Base-by-base conservation (phyloP, 2,797 vertebrate genomes). In the Catharus ustulatus region DNA sequence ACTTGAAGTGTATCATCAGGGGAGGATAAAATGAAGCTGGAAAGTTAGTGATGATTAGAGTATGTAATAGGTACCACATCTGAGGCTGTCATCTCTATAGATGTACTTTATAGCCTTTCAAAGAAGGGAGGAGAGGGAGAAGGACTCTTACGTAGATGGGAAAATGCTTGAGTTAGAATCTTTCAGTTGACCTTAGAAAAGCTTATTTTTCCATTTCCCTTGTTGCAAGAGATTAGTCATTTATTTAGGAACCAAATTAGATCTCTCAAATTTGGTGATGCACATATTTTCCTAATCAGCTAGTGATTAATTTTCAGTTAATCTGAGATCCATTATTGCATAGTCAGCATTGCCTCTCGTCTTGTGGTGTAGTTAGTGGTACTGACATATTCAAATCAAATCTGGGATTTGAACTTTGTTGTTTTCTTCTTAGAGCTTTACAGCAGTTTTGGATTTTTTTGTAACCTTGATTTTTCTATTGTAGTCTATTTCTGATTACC, bases 241-340 rank as follows among this genome's bases (percentile, higher is more conserved):
- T 87, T 90, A 64, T 93, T 94, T 94, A 64, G 66, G 57, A 94
- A 72, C 54, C 54, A 81, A 95, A 91, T 95, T 87, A 84, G 54
- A 58, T 77, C 21, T 75, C 27, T 80, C 48, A 64, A 32, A 80
- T 84, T 80, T 84, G 58, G 30, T 94, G 14, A 18, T 87, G 36
- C 4, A 7, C 27, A 24, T 94, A 61, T 91, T 95, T 90, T 92
- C 49, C 52, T 87, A 83, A 92, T 95, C 66, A 90, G 7, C 6
- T 78, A 66, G 73, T 62, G 79, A 93, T 94, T 86, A 87, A 69
- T 87, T 93, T 93, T 84, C 46, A 62, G 76, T 93, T 93, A 87
- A 89, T 89, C 83, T 74, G n/a, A 68, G 61, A 77, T 91, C 46
- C 5, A 13, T 78, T 93, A 52, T 63, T 89, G 34, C 40, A 15